phyloP scores from a whole-genome alignment of 2,888 invertebrate genomes.

The Brachyptera putata region DNA sequence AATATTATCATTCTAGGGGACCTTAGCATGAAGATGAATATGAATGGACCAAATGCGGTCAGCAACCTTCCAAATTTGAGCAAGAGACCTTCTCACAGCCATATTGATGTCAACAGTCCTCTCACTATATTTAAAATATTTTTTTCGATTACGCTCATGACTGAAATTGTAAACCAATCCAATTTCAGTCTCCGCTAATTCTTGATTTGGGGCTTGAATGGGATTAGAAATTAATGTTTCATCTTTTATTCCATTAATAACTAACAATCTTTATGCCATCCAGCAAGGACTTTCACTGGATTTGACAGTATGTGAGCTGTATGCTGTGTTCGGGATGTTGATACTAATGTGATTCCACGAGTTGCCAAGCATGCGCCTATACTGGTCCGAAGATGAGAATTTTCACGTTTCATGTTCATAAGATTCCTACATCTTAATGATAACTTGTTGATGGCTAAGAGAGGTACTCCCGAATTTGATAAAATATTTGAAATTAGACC shows the following conservation, averaged over 20 bases:
- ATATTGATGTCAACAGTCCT: no score
- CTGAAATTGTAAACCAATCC: slow-evolving; percentile 8
- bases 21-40: no score
- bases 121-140: no score
- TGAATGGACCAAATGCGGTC: no score
- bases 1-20: no score
- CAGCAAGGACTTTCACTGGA: slow-evolving; percentile 3
- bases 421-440: slow-evolving; percentile 13
- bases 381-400: slow-evolving; percentile 18
- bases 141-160: not conserved
- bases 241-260: no score
- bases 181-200: no score
- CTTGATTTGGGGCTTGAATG: no score
- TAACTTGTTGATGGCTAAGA: slow-evolving; percentile 1
- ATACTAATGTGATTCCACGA: slow-evolving; percentile 21
- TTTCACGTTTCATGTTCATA: slow-evolving; percentile 21
- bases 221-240: no score
- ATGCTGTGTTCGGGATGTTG: slow-evolving; percentile 13
- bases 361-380: slow-evolving; percentile 12
- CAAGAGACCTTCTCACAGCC: no score
- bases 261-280: slow-evolving; percentile 5
- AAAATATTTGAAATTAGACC: slow-evolving; percentile 37
- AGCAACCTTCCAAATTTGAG: no score
- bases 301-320: not conserved
- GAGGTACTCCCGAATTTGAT: slow-evolving; percentile 32